A percentile compares a stretch with the other conserved stretches of the same genome.
phyloP scores from a whole-genome alignment of 2,888 invertebrate genomes.

The Volucella bombylans region DNA sequence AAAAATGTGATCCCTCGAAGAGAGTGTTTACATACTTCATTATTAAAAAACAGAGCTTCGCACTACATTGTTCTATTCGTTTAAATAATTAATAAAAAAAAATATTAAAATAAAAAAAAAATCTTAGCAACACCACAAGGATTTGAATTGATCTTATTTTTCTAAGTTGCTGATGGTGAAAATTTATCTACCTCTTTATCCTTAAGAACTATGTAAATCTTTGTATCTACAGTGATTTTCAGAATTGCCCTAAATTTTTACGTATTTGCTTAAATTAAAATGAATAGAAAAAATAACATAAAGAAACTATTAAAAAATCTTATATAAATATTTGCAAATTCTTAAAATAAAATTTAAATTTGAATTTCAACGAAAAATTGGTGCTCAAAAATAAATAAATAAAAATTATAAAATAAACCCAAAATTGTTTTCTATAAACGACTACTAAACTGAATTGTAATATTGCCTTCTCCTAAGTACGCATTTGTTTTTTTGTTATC shows the following conservation, averaged over 20 bases:
- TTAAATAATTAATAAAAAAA: not conserved
- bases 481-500: constrained; percentile 39
- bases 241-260: constrained; percentile 8
- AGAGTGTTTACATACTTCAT: no score
- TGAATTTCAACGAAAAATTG: constrained; percentile 62
- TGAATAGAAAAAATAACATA: constrained; percentile 18
- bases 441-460: constrained; percentile 45
- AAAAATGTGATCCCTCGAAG: no score
- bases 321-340: constrained; percentile 61
- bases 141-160: constrained; percentile 48
- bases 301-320: constrained; percentile 33
- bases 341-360: constrained; percentile 53
- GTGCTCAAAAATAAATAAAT: constrained; percentile 66
- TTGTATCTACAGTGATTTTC: constrained; percentile 13
- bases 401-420: constrained; percentile 14
- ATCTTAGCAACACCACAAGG: constrained; percentile 62
- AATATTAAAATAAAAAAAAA: not conserved
- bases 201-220: not conserved
- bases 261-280: constrained; percentile 42
- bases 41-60: not conserved
- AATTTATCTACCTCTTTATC: not conserved
- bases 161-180: constrained; percentile 22
- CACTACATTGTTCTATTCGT: not conserved
- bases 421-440: constrained; percentile 42
- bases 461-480: constrained; percentile 64